phyloP scores from a whole-genome alignment of 92 coral and sea anemone species.

The Epizoanthus ramosus region DNA sequence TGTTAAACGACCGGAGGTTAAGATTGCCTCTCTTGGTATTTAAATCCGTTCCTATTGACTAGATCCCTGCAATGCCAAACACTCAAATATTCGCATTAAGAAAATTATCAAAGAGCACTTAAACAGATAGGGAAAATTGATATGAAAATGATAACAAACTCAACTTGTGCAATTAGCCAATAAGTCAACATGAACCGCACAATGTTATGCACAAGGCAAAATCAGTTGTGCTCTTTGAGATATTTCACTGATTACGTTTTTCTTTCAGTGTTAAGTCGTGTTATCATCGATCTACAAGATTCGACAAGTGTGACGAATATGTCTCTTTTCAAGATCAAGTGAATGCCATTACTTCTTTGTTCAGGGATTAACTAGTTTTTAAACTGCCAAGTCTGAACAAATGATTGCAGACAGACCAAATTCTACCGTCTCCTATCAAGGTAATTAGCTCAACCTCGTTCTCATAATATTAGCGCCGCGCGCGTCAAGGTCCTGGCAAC shows the following conservation, averaged over 20 bases:
- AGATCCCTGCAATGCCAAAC: constrained; percentile 16
- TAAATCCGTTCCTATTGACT: constrained; percentile 15
- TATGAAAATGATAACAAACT: neutral
- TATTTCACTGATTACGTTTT: too few relatives aligned
- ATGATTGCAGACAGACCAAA: neutral
- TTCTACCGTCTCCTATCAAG: neutral
- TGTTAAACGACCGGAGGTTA: neutral
- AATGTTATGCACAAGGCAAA: neutral
- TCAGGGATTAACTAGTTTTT: constrained; percentile 27
- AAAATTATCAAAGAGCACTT: neutral
- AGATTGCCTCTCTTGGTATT: neutral
- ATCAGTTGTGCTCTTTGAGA: too few relatives aligned
- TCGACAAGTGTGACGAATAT: constrained; percentile 12
- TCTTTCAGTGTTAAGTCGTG: neutral
- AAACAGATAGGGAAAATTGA: neutral
- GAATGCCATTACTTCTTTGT: constrained; percentile 24
- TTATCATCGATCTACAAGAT: neutral
- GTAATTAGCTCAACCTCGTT: neutral
- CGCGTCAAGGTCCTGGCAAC: too few relatives aligned
- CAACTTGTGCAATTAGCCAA: neutral
- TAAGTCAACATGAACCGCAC: neutral
- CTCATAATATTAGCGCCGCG: too few relatives aligned
- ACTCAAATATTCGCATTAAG: constrained; percentile 6
- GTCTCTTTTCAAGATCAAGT: constrained; percentile 6
- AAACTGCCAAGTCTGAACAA: constrained; percentile 7